A percentile compares a stretch with the other conserved stretches of the same genome.
phyloP scores from a whole-genome alignment of 92 coral and sea anemone genomes.

The Blastomussa wellsi region DNA sequence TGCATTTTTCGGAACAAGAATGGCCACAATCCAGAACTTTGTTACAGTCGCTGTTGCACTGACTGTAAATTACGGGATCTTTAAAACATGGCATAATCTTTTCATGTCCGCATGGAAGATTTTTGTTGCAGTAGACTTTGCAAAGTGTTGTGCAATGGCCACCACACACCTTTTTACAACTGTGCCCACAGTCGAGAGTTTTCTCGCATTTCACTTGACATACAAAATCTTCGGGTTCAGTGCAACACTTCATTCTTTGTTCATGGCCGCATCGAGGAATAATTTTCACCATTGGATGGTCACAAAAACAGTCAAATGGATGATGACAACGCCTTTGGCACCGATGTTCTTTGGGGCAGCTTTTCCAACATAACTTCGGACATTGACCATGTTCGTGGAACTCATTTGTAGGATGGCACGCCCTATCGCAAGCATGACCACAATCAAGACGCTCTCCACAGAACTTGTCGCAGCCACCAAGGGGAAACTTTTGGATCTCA shows the following conservation, averaged over 20 bases:
- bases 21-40: slow-evolving; percentile 66
- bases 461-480: slow-evolving; percentile 24
- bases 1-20: slow-evolving; percentile 58
- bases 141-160: slow-evolving; percentile 22
- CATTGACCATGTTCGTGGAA: slow-evolving; percentile 35
- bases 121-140: slow-evolving; percentile 32
- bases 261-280: slow-evolving; percentile 67
- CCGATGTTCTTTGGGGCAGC: slow-evolving; percentile 32
- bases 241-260: slow-evolving; percentile 55
- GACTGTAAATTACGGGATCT: not conserved
- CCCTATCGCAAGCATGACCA: slow-evolving; percentile 35
- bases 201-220: slow-evolving; percentile 64
- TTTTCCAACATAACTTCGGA: slow-evolving; percentile 28
- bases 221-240: slow-evolving; percentile 37
- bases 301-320: slow-evolving; percentile 54
- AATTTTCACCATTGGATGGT: slow-evolving; percentile 28
- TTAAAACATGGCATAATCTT: slow-evolving; percentile 29
- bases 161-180: slow-evolving; percentile 47
- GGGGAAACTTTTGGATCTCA: slow-evolving; percentile 2
- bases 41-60: not conserved
- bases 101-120: slow-evolving; percentile 54
- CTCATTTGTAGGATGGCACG: slow-evolving; percentile 37
- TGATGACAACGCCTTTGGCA: slow-evolving; percentile 61
- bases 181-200: slow-evolving; percentile 62
- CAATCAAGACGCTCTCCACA: slow-evolving; percentile 44